Percentiles rank a stretch among this genome's conserved stretches.
phyloP scores from a whole-genome alignment of 2,113 vertebrate genomes.

The Xenus cinereus region DNA sequence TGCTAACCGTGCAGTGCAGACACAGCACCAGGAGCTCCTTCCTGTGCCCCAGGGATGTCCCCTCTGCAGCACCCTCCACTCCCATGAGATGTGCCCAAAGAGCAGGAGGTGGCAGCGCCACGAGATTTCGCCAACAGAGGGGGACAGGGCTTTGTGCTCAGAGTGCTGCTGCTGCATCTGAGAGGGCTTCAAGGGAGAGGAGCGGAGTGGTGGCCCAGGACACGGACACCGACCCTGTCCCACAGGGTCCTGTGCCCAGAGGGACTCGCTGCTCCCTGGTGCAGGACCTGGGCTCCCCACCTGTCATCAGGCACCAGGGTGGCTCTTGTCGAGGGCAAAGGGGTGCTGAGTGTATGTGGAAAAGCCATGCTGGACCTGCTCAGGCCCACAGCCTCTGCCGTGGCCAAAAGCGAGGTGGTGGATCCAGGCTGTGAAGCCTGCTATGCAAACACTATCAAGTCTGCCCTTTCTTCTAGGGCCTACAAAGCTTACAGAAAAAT shows the following conservation, averaged over 20 bases:
- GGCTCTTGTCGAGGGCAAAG: not conserved
- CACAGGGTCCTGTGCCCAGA: not conserved
- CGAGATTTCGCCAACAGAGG: fast-evolving
- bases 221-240: fast-evolving
- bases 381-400: not conserved
- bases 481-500: not conserved
- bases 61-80: fast-evolving
- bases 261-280: fast-evolving
- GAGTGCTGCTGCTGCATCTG: not conserved
- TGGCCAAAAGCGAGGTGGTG: not conserved
- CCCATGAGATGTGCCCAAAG: not conserved
- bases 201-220: not conserved
- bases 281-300: not conserved
- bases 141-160: not conserved
- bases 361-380: not conserved
- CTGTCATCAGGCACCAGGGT: not conserved
- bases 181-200: not conserved
- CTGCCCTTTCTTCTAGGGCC: not conserved
- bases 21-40: not conserved
- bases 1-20: not conserved
- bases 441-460: not conserved
- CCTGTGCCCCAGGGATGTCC: fast-evolving
- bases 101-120: not conserved
- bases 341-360: fast-evolving
- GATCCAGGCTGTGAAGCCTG: not conserved